Conservation (phyloP, 2,113 vertebrate species). For the Chlamydotis undulata region DNA sequence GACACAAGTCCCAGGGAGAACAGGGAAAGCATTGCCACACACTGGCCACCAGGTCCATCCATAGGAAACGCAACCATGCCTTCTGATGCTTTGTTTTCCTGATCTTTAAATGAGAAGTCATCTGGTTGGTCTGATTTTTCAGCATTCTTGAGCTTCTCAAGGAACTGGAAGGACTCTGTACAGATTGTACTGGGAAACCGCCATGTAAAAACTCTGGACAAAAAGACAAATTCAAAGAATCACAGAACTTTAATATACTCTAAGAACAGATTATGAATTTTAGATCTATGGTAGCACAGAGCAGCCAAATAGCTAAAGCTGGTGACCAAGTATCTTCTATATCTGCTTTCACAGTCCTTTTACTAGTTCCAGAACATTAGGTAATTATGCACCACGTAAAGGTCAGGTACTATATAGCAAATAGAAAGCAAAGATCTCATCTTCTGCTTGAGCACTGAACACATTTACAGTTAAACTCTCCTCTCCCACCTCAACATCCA, state of each 20-base stretch:
- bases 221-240: not conserved
- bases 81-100: constrained; percentile 46
- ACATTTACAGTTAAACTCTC: not conserved
- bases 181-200: constrained; percentile 86
- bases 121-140: constrained; percentile 69
- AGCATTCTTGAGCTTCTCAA: constrained; percentile 72
- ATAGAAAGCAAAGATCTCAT: not conserved
- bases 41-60: constrained; percentile 88
- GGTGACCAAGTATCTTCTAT: not conserved
- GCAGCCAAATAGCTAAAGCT: not conserved
- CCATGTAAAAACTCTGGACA: constrained; percentile 88
- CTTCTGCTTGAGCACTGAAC: not conserved
- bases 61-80: constrained; percentile 82
- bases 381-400: not conserved
- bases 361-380: not conserved
- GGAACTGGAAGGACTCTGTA: constrained; percentile 85
- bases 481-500: not conserved
- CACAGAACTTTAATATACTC: not conserved
- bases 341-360: not conserved
- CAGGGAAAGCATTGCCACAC: constrained; percentile 80
- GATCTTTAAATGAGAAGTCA: constrained; percentile 77
- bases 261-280: not conserved
- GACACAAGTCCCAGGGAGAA: constrained; percentile 87
- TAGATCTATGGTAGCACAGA: not conserved
- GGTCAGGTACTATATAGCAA: not conserved